Conservation (phyloP, 2,888 invertebrate species). For the Penaeus monodon region DNA sequence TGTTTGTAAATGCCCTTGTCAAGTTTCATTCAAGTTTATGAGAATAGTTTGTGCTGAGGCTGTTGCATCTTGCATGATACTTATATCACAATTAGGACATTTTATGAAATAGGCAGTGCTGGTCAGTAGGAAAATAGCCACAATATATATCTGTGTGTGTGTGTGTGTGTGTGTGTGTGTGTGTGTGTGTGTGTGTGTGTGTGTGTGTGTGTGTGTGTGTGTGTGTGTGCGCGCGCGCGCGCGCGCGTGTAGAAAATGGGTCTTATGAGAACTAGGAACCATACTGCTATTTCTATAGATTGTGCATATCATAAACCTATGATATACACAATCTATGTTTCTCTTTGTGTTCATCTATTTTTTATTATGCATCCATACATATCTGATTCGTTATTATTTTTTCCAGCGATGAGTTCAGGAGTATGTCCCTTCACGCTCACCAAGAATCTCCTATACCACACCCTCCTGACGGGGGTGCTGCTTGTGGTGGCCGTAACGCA, state of each 20-base stretch:
- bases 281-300: too few species aligned
- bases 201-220: slow-evolving; percentile 11
- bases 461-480: slow-evolving; percentile 39
- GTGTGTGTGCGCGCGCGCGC: background rate
- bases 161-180: background rate
- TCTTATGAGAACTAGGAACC: too few species aligned
- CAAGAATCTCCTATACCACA: slow-evolving; percentile 48
- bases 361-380: background rate
- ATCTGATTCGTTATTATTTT: background rate
- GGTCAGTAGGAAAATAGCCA: too few species aligned
- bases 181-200: slow-evolving; percentile 9
- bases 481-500: slow-evolving; percentile 41
- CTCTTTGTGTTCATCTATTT: too few species aligned
- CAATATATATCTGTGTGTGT: background rate
- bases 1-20: too few species aligned
- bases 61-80: too few species aligned
- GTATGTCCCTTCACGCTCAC: slow-evolving; percentile 60
- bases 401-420: slow-evolving; percentile 42
- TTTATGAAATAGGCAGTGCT: too few species aligned
- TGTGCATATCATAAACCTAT: too few species aligned
- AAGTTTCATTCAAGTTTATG: too few species aligned
- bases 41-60: too few species aligned
- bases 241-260: background rate
- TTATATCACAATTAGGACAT: too few species aligned
- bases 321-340: too few species aligned